Conservation (phyloP, 2,888 invertebrate species). For the Drosophila peninsularis region DNA sequence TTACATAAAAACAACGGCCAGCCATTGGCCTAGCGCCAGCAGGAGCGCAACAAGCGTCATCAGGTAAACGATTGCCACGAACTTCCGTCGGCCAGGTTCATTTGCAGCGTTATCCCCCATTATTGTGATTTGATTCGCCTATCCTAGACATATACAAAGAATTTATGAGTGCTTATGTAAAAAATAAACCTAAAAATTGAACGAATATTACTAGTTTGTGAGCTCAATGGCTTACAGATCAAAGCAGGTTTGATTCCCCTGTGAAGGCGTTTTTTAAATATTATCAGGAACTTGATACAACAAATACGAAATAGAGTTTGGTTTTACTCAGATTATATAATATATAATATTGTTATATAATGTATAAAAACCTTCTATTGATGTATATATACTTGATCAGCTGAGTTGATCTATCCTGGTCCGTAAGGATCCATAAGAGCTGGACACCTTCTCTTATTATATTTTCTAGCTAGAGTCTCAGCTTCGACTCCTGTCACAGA, state of each 20-base stretch:
- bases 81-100: constrained; percentile 61
- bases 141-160: constrained; percentile 13
- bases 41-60: constrained; percentile 55
- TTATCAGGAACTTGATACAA: too few species aligned
- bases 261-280: too few species aligned
- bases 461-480: too few species aligned
- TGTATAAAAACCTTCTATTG: too few species aligned
- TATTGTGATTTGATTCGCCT: not conserved
- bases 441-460: too few species aligned
- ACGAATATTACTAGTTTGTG: not conserved
- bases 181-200: not conserved
- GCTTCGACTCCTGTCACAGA: too few species aligned
- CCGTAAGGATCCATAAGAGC: too few species aligned
- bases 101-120: constrained; percentile 36
- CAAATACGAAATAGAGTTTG: too few species aligned
- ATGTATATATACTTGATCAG: too few species aligned
- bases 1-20: constrained; percentile 50
- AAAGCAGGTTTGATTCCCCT: constrained; percentile 18
- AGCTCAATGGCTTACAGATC: not conserved
- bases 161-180: constrained; percentile 10
- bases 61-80: constrained; percentile 56
- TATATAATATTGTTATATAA: too few species aligned
- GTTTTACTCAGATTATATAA: too few species aligned
- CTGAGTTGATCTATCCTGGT: too few species aligned
- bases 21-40: constrained; percentile 65